Evolutionary conservation across 2,113 vertebrate species (phyloP).

Genomic region (Onychostoma macrolepis): DNA sequence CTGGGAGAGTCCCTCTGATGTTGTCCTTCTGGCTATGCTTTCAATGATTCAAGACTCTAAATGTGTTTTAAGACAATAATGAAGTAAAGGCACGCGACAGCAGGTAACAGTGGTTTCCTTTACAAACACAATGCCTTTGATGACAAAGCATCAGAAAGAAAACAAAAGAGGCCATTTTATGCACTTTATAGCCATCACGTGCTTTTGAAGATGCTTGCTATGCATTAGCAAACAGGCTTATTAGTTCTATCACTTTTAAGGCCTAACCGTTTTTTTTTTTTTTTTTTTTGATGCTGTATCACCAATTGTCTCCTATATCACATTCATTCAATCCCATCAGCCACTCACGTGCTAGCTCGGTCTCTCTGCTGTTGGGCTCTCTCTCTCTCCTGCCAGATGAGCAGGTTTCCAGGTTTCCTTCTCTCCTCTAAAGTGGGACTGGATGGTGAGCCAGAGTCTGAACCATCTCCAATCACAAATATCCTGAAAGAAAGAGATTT

Average conservation of each 20-base stretch:
- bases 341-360: constrained; percentile 66
- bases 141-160: not conserved
- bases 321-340: not conserved
- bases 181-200: not conserved
- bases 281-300: not conserved
- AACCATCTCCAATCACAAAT: constrained; percentile 47
- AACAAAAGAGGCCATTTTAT: not conserved
- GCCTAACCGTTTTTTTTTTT: not conserved
- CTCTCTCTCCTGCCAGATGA: constrained; percentile 88
- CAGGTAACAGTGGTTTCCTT: constrained; percentile 7
- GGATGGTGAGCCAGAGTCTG: constrained; percentile 58
- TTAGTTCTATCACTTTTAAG: no score
- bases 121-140: not conserved
- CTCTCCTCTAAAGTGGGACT: constrained; percentile 74
- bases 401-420: constrained; percentile 79
- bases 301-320: not conserved
- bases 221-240: not conserved
- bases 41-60: not conserved
- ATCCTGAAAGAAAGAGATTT: constrained; percentile 32
- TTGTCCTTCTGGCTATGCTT: not conserved
- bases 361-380: constrained; percentile 74
- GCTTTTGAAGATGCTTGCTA: not conserved
- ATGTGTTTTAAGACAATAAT: not conserved
- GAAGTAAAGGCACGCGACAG: not conserved
- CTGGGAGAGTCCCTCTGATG: not conserved